Evolutionary conservation across 2,888 invertebrate genomes (phyloP).

Genomic region (Crematogaster levior): DNA sequence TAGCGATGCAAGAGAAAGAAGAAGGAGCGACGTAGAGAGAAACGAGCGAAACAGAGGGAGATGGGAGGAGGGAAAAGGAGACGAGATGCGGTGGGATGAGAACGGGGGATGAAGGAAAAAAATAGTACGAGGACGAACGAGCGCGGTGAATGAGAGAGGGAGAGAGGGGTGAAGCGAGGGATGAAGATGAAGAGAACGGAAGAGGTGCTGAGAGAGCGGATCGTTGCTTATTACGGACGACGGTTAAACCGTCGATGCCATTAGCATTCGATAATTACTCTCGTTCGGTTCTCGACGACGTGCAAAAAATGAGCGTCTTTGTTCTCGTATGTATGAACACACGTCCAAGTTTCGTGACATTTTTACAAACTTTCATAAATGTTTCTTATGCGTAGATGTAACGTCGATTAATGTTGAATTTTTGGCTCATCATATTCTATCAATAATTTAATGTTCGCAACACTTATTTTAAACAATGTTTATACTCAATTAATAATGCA

Average conservation of each 20-base stretch:
- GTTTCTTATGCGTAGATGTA: neutral
- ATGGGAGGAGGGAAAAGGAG: conserved; percentile 20
- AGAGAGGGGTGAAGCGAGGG: neutral
- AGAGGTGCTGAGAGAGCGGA: conserved; percentile 36
- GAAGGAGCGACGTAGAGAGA: conserved; percentile 15
- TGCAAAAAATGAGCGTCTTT: conserved; percentile 21
- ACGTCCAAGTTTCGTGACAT: neutral
- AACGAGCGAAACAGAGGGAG: conserved; percentile 10
- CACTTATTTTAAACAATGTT: neutral
- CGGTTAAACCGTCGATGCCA: conserved; percentile 53
- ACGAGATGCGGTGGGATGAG: conserved; percentile 18
- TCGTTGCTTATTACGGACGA: conserved; percentile 55
- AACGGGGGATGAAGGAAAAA: conserved; percentile 31
- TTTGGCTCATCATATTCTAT: neutral
- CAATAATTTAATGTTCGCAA: neutral
- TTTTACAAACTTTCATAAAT: neutral
- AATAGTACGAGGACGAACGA: conserved; percentile 42
- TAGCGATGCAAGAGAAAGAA: neutral
- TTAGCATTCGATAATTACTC: conserved; percentile 54
- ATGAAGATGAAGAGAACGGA: conserved; percentile 14
- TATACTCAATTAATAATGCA: too few relatives aligned
- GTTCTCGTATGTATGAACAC: neutral
- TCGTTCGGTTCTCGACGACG: conserved; percentile 22
- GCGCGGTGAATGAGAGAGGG: conserved; percentile 41
- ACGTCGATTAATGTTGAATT: neutral